Evolutionary conservation across 2,797 vertebrate species (phyloP), one percentile per base, ranked within the genome.

Genomic region (Acanthopagrus latus): DNA sequence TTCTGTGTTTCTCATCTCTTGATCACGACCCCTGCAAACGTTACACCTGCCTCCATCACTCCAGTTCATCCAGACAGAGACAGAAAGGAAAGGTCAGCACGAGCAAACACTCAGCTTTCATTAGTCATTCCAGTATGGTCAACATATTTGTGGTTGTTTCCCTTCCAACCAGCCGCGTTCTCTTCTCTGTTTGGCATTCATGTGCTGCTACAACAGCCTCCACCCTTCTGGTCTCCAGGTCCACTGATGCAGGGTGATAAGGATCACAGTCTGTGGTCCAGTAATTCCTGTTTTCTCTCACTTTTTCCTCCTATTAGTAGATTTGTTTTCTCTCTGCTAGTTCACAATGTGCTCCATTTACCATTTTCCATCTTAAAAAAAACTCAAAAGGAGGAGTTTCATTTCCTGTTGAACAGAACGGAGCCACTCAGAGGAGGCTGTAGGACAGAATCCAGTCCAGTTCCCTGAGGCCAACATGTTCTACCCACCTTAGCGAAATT

Each of bases 121-220:
- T 54, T n/a, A 8, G 60, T 52, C 60, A 12, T 25, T 66, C 55
- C 54, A 46, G 9, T 4, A n/a, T 65, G 38, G 68, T 65, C 67
- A 18, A 64, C 75, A 71, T 77, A 64, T 71, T 46, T 71, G 52
- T 58, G 54, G 67, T 27, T 51, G 66, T 77, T 64, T 77, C 59
- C 52, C 59, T 21, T 71, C 52, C 66, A 55, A 71, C 60, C 67
- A 20, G 33, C 27, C 18, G 8, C 5, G 38, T n/a, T 23, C 13
- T 27, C 18, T 9, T 33, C 13, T 58, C 44, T 58, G n/a, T 12
- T 17, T 5, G 21, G 16, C 21, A 12, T 55, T 55, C 23, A 27
- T 25, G 52, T 27, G 52, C 13, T 29, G 54, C 25, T 29, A 18
- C 14, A 18, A 17, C 25, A 10, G 54, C 25, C 54, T 56, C n/a